A percentile compares a stretch with the other conserved stretches of the same genome.
Evolutionary conservation across 1,140 invertebrate species (phyloP).

Genomic region (Temnothorax nylanderi): DNA sequence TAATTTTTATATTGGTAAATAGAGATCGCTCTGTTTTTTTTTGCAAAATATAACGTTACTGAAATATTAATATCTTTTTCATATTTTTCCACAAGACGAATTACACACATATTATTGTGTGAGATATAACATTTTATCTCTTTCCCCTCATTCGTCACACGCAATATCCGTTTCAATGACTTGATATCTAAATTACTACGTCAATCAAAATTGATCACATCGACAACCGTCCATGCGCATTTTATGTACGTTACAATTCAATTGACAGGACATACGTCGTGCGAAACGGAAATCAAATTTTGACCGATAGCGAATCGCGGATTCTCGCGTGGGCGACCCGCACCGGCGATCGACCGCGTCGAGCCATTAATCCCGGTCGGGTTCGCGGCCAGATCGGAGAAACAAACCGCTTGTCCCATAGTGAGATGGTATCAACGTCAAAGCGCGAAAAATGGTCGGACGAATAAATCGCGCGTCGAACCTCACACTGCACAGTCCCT

Average conservation of each 20-base stretch:
- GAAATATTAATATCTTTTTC: not conserved
- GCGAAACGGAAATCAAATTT: constrained; percentile 61
- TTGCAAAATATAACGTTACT: not conserved
- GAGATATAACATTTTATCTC: not conserved
- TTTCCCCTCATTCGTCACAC: not conserved
- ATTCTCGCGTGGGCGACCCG: constrained; percentile 63
- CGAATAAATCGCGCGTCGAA: constrained; percentile 64
- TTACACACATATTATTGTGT: not conserved
- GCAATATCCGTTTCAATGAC: constrained; percentile 3
- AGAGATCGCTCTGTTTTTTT: not conserved
- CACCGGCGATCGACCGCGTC: constrained; percentile 46
- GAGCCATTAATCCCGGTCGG: constrained; percentile 52
- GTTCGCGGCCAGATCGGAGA: constrained; percentile 56
- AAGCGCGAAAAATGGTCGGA: constrained; percentile 59
- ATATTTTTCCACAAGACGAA: not conserved
- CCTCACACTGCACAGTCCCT: constrained; percentile 28
- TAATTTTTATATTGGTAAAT: not conserved
- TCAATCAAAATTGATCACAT: constrained; percentile 30
- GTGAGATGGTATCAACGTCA: constrained; percentile 62
- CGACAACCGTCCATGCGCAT: constrained; percentile 16
- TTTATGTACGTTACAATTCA: constrained; percentile 49
- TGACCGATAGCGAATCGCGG: constrained; percentile 63
- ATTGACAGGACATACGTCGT: constrained; percentile 41
- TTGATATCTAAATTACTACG: constrained; percentile 50
- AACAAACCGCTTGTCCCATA: constrained; percentile 70